These are phyloP conservation scores for Pegoplata infirma DNA, from an alignment of 2,888 invertebrate species.

Conservation along the genomic window DNA sequence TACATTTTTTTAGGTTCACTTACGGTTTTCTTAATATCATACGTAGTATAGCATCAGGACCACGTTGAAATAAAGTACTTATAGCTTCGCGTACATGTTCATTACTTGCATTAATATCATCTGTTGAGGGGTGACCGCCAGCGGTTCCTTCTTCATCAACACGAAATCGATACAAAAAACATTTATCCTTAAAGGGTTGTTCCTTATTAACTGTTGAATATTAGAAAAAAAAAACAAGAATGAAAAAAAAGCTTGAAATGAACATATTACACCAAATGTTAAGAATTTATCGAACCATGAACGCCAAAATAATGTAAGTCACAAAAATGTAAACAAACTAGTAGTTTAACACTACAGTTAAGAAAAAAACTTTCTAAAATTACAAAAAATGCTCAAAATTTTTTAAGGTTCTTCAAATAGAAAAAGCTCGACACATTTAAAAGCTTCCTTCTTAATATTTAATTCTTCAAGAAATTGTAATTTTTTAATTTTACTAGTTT, in stretches of 20 bases:
- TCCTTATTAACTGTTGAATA: conserved; percentile 83
- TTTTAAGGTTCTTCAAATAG: too few species aligned
- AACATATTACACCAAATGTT: conserved; percentile 1
- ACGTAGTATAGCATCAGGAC: conserved; percentile 88
- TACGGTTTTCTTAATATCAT: conserved; percentile 90
- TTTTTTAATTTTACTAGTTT: too few species aligned
- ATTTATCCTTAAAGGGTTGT: conserved; percentile 90
- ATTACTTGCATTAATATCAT: conserved; percentile 83
- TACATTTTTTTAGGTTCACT: too few species aligned
- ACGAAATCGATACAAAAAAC: conserved; percentile 89
- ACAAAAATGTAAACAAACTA: too few species aligned
- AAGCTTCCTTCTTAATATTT: too few species aligned
- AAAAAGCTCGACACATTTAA: too few species aligned
- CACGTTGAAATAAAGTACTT: conserved; percentile 83
- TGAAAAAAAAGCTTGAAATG: background rate
- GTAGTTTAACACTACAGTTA: too few species aligned
- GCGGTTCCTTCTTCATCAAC: conserved; percentile 84
- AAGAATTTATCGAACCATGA: background rate
- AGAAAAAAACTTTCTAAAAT: too few species aligned
- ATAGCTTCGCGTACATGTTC: conserved; percentile 84
- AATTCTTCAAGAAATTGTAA: too few species aligned
- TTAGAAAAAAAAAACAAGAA: background rate
- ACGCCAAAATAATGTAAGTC: too few species aligned
- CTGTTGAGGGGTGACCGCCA: conserved; percentile 80
- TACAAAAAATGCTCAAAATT: too few species aligned